Evolutionary conservation across 1,140 invertebrate genomes (phyloP).

Genomic region (Philotrypesis tridentata): DNA sequence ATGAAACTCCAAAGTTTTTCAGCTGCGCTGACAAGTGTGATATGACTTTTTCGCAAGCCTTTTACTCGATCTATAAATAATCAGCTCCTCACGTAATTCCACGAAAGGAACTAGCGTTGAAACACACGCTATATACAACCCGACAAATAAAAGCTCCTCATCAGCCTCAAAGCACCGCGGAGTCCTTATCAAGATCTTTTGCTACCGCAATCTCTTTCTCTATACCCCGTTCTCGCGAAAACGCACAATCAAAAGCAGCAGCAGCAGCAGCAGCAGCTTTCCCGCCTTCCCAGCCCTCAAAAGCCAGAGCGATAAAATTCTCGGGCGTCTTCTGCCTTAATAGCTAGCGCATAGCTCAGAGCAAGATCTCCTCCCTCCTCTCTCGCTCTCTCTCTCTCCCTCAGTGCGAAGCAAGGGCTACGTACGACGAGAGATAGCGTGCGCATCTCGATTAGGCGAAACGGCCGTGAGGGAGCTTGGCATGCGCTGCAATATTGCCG

Average conservation of each 20-base stretch:
- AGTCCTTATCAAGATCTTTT: background rate
- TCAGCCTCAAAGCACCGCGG: background rate
- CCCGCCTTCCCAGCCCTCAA: background rate
- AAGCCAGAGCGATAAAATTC: background rate
- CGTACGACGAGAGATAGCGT: background rate
- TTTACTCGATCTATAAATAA: background rate
- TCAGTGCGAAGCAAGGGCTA: background rate
- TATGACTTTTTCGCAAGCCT: background rate
- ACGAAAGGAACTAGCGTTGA: too few species aligned
- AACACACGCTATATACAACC: too few species aligned
- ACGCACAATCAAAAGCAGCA: background rate
- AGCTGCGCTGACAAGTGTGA: background rate
- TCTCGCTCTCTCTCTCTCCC: too few species aligned
- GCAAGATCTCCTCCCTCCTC: background rate
- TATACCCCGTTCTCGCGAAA: too few species aligned
- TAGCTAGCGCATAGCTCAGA: background rate
- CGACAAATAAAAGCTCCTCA: background rate
- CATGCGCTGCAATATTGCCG: slow-evolving; percentile 57
- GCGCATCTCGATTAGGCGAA: slow-evolving; percentile 54
- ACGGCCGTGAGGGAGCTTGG: slow-evolving; percentile 54
- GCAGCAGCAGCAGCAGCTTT: background rate
- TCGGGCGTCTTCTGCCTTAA: background rate
- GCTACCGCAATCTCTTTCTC: background rate
- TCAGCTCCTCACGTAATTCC: too few species aligned
- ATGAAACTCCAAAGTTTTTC: slow-evolving; percentile 1